Percentiles rank a stretch among this genome's conserved stretches.
These are phyloP conservation scores for Aurelia sp. DNA, from an alignment of 30 jellyfish, hydroid and myxozoan species.

Conservation along the genomic window DNA sequence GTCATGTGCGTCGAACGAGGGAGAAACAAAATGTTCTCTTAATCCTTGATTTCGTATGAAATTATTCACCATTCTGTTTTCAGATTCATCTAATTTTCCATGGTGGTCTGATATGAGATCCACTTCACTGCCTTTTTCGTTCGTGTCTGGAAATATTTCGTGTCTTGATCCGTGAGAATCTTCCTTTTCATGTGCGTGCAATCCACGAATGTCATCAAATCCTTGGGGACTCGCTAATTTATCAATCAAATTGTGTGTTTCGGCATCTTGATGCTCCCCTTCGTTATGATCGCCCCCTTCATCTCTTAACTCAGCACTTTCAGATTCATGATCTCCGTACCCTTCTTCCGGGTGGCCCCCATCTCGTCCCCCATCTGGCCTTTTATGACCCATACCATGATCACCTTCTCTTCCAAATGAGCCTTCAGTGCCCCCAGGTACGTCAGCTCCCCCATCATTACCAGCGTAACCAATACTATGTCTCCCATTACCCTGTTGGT, in stretches of 20 bases:
- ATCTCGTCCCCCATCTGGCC: too few relatives aligned
- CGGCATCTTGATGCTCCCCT: conserved; percentile 48
- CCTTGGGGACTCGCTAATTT: conserved; percentile 32
- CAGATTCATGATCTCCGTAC: conserved; percentile 11
- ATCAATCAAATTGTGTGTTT: conserved; percentile 41
- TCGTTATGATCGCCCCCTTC: conserved; percentile 19
- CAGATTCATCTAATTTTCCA: conserved; percentile 53
- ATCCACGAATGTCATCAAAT: conserved; percentile 13
- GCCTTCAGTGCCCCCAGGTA: too few relatives aligned
- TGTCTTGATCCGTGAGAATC: conserved; percentile 30
- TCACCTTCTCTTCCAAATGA: too few relatives aligned
- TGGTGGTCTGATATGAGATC: conserved; percentile 53
- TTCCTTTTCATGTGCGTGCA: neutral
- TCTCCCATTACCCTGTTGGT: conserved; percentile 29
- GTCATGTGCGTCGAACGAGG: conserved; percentile 31
- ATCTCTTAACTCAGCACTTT: conserved; percentile 2
- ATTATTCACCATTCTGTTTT: conserved; percentile 25
- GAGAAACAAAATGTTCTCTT: conserved; percentile 31
- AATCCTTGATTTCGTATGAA: conserved; percentile 25
- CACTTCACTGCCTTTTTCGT: conserved; percentile 59
- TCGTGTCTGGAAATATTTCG: conserved; percentile 40
- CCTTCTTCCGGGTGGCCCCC: neutral
- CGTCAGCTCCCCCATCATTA: conserved; percentile 7
- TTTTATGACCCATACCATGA: too few relatives aligned
- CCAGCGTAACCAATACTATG: conserved; percentile 21